Percentiles rank a stretch among this genome's conserved stretches.
Conservation (phyloP, 2,113 vertebrate genomes). For the Amia ocellicauda region DNA sequence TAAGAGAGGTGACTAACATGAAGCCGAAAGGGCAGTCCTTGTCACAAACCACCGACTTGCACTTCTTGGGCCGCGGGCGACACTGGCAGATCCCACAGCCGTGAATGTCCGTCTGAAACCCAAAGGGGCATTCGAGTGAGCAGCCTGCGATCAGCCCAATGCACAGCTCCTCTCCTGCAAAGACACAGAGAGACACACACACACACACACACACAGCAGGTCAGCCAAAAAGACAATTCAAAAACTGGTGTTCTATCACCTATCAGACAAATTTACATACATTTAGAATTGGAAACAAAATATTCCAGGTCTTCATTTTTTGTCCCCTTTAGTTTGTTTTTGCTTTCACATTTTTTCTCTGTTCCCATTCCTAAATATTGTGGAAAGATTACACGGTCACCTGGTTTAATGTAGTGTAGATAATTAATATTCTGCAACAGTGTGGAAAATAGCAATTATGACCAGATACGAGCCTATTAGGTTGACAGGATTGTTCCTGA, state of each 20-base stretch:
- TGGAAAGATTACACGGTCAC: no score
- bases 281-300: constrained; percentile 3
- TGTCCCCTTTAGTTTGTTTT: not conserved
- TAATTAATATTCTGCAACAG: no score
- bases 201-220: not conserved
- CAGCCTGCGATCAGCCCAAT: constrained; percentile 65
- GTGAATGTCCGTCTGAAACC: constrained; percentile 73
- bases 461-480: no score
- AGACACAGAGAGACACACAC: constrained; percentile 27
- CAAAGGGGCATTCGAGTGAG: constrained; percentile 74
- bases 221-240: no score
- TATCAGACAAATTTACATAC: constrained; percentile 10
- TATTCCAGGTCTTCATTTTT: no score
- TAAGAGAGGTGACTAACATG: constrained; percentile 66
- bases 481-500: no score
- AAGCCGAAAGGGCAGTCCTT: constrained; percentile 83
- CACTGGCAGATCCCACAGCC: constrained; percentile 82
- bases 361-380: not conserved
- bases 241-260: not conserved
- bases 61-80: constrained; percentile 77
- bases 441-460: no score
- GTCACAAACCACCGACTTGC: constrained; percentile 75
- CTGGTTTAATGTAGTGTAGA: no score
- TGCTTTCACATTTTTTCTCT: not conserved
- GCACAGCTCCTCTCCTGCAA: constrained; percentile 77